Conservation (phyloP, 2,113 vertebrate species). For the Athene noctua region DNA sequence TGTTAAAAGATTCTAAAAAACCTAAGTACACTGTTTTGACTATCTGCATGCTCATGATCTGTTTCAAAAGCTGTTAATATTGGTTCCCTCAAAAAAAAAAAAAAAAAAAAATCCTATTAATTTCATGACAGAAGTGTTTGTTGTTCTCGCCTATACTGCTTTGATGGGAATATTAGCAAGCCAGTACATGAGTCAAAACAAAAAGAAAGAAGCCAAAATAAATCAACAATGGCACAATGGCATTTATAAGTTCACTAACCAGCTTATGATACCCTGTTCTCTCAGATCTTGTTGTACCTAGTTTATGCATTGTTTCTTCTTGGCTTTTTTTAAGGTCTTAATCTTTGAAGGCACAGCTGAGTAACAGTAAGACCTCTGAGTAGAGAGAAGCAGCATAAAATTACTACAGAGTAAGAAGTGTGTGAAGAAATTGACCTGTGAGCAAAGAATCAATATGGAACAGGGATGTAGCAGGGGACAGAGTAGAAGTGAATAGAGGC, state of each 20-base stretch:
- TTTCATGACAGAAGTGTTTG: neutral
- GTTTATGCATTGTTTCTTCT: neutral
- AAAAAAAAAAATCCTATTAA: neutral
- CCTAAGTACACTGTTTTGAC: neutral
- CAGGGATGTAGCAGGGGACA: neutral
- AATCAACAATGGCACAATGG: neutral
- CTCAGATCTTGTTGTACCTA: neutral
- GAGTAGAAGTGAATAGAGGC: neutral
- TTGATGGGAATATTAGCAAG: neutral
- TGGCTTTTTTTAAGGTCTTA: neutral
- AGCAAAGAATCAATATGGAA: conserved; percentile 5
- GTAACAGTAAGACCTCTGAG: neutral
- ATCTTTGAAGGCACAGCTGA: neutral
- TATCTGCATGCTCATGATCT: neutral
- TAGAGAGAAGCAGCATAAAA: neutral
- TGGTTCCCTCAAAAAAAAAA: neutral
- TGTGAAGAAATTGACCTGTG: neutral
- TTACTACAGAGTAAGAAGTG: neutral
- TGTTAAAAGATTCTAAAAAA: neutral
- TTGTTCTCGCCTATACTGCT: neutral
- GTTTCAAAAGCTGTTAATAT: neutral
- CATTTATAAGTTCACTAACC: neutral
- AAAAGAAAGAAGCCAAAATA: neutral
- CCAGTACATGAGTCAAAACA: neutral
- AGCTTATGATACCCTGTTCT: neutral